These are phyloP conservation scores for Ips nitidus DNA, from an alignment of 1,140 invertebrate genomes.

Conservation along the genomic window DNA sequence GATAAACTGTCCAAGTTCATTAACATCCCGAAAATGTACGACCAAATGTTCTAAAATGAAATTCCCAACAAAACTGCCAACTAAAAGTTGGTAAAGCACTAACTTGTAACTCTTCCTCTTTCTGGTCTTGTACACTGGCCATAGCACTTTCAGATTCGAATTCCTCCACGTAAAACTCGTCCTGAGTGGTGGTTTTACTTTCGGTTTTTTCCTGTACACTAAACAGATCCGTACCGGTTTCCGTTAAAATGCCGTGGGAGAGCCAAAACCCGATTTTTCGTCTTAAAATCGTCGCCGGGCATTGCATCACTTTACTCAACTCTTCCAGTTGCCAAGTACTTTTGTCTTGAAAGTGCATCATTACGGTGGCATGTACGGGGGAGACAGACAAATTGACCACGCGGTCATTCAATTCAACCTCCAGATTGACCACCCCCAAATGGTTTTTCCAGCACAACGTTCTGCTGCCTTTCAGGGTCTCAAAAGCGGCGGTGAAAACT, in stretches of 20 bases:
- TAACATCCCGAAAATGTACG: conserved; percentile 95
- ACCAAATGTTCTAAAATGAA: conserved; percentile 79
- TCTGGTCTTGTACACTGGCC: conserved; percentile 89
- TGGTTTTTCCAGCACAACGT: conserved; percentile 94
- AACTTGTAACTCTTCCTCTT: conserved; percentile 87
- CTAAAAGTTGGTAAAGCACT: conserved; percentile 1
- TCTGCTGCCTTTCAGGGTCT: conserved; percentile 90
- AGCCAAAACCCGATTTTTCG: conserved; percentile 92
- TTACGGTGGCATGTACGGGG: conserved; percentile 91
- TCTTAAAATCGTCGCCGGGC: conserved; percentile 78
- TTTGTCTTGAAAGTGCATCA: conserved; percentile 93
- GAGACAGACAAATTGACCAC: conserved; percentile 83
- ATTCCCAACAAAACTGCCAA: conserved; percentile 21
- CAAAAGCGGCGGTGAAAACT: conserved; percentile 88
- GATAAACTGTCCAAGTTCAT: conserved; percentile 93
- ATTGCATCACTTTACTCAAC: conserved; percentile 78
- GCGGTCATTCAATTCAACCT: conserved; percentile 85
- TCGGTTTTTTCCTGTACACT: conserved; percentile 74
- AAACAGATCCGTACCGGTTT: conserved; percentile 74
- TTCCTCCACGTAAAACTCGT: conserved; percentile 79
- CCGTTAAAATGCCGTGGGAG: conserved; percentile 78
- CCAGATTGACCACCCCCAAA: conserved; percentile 87
- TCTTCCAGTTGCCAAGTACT: conserved; percentile 86
- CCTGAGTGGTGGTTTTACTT: conserved; percentile 53
- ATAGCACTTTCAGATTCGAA: conserved; percentile 91